These are phyloP conservation scores for Noctuana brunneofusca DNA, from an alignment of 2,888 invertebrate genomes.

Conservation along the genomic window DNA sequence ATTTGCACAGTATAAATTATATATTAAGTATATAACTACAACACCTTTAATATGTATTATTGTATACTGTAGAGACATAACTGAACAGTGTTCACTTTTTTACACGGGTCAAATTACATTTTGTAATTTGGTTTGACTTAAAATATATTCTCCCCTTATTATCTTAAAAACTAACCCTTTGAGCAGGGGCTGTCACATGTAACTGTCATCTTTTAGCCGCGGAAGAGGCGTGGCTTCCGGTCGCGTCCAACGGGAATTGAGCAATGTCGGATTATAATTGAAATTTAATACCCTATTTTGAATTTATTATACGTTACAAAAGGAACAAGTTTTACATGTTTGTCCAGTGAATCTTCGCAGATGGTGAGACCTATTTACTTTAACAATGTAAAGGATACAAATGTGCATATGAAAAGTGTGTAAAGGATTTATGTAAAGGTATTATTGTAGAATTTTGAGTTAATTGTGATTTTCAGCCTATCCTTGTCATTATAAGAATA, in stretches of 20 bases:
- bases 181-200: slow-evolving; percentile 55
- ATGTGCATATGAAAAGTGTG: not conserved
- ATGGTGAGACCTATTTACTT: slow-evolving; percentile 2
- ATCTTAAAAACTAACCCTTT: slow-evolving; percentile 45
- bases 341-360: slow-evolving; percentile 25
- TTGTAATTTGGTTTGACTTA: slow-evolving; percentile 24
- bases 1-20: no score
- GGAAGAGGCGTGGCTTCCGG: slow-evolving; percentile 77
- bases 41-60: not conserved
- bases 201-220: slow-evolving; percentile 65
- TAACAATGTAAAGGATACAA: not conserved
- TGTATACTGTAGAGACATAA: not conserved
- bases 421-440: not conserved
- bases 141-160: slow-evolving; percentile 32
- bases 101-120: slow-evolving; percentile 27
- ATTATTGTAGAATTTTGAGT: no score
- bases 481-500: no score
- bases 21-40: no score
- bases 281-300: slow-evolving; percentile 57
- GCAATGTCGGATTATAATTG: slow-evolving; percentile 55
- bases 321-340: slow-evolving; percentile 19
- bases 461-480: no score
- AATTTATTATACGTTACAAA: slow-evolving; percentile 17
- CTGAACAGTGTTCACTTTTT: not conserved
- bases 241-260: slow-evolving; percentile 66